These are phyloP conservation scores for Drosophila hydei DNA, from an alignment of 1,140 invertebrate species.

Conservation along the genomic window DNA sequence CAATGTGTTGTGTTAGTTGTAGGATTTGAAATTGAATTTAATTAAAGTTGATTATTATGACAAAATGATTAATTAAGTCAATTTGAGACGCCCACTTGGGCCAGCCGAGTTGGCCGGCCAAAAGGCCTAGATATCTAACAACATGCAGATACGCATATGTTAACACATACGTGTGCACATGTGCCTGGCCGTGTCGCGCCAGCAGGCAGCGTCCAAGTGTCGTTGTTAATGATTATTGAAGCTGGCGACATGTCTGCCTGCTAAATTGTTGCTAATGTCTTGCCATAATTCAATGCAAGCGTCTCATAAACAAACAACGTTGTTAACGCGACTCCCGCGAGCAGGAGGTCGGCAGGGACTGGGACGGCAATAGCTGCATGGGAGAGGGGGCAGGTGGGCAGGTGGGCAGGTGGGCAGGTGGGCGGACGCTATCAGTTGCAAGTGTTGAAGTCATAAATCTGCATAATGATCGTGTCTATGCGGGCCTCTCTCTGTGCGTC, in stretches of 20 bases:
- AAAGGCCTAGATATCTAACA: constrained; percentile 49
- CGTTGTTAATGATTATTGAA: constrained; percentile 66
- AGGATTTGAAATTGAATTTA: constrained; percentile 69
- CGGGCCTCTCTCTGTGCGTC: neutral
- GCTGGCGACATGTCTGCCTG: constrained; percentile 61
- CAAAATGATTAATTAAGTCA: constrained; percentile 77
- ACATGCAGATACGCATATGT: constrained; percentile 5
- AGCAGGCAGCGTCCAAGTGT: constrained; percentile 53
- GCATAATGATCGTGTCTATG: constrained; percentile 56
- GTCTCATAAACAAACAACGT: constrained; percentile 79
- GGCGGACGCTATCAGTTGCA: constrained; percentile 62
- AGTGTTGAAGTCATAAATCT: constrained; percentile 80
- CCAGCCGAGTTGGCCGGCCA: too few relatives aligned
- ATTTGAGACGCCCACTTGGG: constrained; percentile 69
- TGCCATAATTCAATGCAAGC: constrained; percentile 69
- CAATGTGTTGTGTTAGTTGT: constrained; percentile 20
- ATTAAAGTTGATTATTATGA: constrained; percentile 72
- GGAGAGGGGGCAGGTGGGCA: neutral
- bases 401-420: neutral
- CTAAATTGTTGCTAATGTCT: constrained; percentile 71
- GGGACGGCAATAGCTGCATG: neutral
- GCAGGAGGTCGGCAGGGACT: neutral
- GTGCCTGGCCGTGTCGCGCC: constrained; percentile 16
- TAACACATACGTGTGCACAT: neutral
- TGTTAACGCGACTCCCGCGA: constrained; percentile 49